phyloP scores from a whole-genome alignment of 2,113 vertebrate species.

The Catharus fuscescens region DNA sequence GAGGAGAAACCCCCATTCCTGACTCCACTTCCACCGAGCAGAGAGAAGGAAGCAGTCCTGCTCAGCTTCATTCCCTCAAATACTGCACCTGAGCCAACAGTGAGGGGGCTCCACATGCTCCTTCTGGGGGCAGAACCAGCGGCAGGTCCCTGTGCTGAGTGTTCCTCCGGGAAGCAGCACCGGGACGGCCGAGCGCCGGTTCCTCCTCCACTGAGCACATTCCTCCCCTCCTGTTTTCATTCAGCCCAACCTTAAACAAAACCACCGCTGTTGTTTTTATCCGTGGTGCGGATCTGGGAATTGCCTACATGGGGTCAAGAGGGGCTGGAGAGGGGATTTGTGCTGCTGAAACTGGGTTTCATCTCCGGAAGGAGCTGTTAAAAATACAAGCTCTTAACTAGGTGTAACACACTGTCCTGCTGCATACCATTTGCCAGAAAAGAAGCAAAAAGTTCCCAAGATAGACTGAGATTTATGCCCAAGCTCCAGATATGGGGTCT shows the following conservation, averaged over 20 bases:
- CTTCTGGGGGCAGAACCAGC: not conserved
- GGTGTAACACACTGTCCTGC: not conserved
- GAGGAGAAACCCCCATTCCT: not conserved
- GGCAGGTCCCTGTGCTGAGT: accelerated
- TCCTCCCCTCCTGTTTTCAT: conserved; percentile 16
- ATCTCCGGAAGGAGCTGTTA: not conserved
- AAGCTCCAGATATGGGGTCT: not conserved
- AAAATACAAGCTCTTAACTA: not conserved
- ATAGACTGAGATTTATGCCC: not conserved
- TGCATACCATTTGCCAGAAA: not conserved
- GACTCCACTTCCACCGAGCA: not conserved
- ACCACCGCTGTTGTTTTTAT: not conserved
- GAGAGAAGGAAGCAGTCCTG: not conserved
- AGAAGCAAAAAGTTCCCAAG: not conserved
- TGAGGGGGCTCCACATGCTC: not conserved
- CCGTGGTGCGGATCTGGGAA: accelerated
- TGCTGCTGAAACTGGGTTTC: not conserved
- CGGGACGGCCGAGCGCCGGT: not conserved
- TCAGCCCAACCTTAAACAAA: conserved; percentile 49
- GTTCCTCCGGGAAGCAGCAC: not conserved
- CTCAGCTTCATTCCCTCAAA: accelerated
- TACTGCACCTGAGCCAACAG: not conserved
- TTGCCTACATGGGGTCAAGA: not conserved
- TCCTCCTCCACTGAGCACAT: not conserved
- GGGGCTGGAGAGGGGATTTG: not conserved